phyloP scores from a whole-genome alignment of 2,888 invertebrate species.

The Tromatobia lineatoria region DNA sequence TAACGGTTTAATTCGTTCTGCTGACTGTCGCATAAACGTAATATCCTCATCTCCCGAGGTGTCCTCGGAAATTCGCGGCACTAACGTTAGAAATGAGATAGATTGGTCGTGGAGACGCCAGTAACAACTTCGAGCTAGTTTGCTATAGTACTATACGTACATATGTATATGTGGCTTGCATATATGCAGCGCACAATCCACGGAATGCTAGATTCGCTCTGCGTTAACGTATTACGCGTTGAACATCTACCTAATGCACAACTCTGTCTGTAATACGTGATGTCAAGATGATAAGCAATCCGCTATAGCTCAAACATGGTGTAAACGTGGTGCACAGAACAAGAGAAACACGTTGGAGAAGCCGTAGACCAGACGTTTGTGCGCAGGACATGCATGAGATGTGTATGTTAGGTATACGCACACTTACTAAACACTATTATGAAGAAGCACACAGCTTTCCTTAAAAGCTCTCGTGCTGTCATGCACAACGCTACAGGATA shows the following conservation, averaged over 20 bases:
- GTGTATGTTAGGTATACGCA: slow-evolving; percentile 55
- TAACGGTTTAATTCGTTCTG: slow-evolving; percentile 48
- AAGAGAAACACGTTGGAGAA: background rate
- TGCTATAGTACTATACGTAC: background rate
- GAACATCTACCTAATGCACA: slow-evolving; percentile 23
- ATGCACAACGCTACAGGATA: background rate
- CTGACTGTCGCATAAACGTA: slow-evolving; percentile 29
- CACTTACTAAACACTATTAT: slow-evolving; percentile 2
- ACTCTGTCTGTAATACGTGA: slow-evolving; percentile 10
- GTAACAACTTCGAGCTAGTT: slow-evolving; percentile 34
- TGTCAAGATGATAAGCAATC: slow-evolving; percentile 12
- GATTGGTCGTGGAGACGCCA: slow-evolving; percentile 15
- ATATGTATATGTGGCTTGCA: background rate
- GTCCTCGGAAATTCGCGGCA: slow-evolving; percentile 33
- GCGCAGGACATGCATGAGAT: slow-evolving; percentile 59
- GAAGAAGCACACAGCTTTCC: background rate
- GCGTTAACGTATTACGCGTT: slow-evolving; percentile 52
- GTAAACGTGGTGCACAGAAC: background rate
- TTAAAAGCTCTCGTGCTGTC: slow-evolving; percentile 18
- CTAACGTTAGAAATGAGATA: slow-evolving; percentile 50
- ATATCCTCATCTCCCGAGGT: slow-evolving; percentile 33
- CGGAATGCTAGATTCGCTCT: slow-evolving; percentile 32
- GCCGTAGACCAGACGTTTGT: slow-evolving; percentile 53
- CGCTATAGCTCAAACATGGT: slow-evolving; percentile 9
- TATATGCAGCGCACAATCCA: background rate